phyloP scores from a whole-genome alignment of 1,140 invertebrate species.

The Eueides isabella region DNA sequence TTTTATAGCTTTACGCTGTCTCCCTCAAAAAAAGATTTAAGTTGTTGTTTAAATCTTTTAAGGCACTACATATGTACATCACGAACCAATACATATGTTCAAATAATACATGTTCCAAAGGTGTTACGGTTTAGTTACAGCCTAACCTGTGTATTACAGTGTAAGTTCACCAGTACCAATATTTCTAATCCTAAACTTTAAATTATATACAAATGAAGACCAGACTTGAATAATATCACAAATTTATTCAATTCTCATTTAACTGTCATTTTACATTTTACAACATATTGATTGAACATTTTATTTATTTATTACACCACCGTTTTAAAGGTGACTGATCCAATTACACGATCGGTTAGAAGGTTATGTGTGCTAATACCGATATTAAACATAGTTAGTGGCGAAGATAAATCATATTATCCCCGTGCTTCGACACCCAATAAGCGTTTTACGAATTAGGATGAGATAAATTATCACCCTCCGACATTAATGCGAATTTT shows the following conservation, averaged over 20 bases:
- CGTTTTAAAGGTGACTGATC: neutral
- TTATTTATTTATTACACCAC: neutral
- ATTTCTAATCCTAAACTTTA: too few species aligned
- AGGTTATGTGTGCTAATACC: neutral
- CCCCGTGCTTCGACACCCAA: conserved; percentile 3
- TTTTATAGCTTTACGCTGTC: too few species aligned
- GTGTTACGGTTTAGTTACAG: too few species aligned
- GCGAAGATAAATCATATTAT: neutral
- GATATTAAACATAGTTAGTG: conserved; percentile 8
- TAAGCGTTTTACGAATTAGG: conserved; percentile 5
- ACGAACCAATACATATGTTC: too few species aligned
- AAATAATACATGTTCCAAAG: too few species aligned
- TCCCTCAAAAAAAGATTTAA: too few species aligned
- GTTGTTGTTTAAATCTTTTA: too few species aligned
- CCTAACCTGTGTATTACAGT: too few species aligned
- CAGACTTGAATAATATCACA: neutral
- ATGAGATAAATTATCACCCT: neutral
- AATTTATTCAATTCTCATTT: neutral
- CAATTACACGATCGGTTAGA: neutral
- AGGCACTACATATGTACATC: too few species aligned
- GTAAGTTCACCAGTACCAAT: too few species aligned
- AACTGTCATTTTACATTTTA: neutral
- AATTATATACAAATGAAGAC: too few species aligned
- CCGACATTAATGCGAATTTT: conserved; percentile 1
- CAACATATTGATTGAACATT: neutral